These are phyloP conservation scores for Clarias macrocephalus DNA, from an alignment of 2,113 vertebrate species.

Conservation along the genomic window DNA sequence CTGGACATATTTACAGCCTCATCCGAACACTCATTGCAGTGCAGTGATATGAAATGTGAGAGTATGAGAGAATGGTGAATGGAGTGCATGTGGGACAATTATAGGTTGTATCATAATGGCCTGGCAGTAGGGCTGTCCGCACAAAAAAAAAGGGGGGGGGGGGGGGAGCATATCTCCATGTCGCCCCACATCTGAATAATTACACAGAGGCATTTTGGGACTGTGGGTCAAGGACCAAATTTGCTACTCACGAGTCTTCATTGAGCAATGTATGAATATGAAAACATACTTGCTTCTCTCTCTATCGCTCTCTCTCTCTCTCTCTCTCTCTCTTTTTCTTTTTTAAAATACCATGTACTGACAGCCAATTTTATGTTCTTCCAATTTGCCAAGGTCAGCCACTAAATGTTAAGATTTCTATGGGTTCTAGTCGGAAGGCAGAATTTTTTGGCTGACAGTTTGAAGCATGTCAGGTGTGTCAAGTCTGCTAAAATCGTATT, in stretches of 20 bases:
- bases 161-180: background rate
- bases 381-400: slow-evolving; percentile 18
- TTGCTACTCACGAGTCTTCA: background rate
- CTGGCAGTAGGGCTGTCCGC: slow-evolving; percentile 28
- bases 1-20: slow-evolving; percentile 9
- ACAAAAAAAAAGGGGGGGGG: too few relatives aligned
- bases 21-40: slow-evolving; percentile 35
- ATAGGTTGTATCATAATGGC: slow-evolving; percentile 42
- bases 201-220: slow-evolving; percentile 40
- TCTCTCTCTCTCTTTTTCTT: too few relatives aligned
- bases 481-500: background rate
- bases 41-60: slow-evolving; percentile 39
- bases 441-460: background rate
- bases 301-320: background rate
- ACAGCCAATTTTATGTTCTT: slow-evolving; percentile 20
- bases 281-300: background rate
- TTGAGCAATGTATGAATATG: background rate
- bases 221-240: slow-evolving; percentile 32
- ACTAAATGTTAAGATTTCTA: slow-evolving; percentile 13
- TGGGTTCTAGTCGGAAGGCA: slow-evolving; percentile 6
- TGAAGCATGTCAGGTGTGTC: slow-evolving; percentile 5
- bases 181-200: slow-evolving; percentile 38
- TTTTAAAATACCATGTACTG: slow-evolving; percentile 5
- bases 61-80: slow-evolving; percentile 29
- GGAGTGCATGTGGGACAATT: slow-evolving; percentile 29